phyloP scores from a whole-genome alignment of 2,113 vertebrate genomes.

The Saguinus imperator region DNA sequence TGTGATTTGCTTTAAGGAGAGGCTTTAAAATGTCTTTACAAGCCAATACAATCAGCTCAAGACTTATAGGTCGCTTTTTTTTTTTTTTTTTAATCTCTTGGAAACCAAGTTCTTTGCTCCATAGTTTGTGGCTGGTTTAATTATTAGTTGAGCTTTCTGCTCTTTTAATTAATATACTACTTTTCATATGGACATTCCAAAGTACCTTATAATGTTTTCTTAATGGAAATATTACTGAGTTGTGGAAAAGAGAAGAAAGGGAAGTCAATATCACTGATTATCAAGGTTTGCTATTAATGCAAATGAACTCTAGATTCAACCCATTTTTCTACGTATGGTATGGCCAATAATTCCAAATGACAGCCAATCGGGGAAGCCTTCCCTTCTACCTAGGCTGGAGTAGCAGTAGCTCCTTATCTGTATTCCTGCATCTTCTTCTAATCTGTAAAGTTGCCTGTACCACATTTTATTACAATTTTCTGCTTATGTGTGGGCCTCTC shows the following conservation, averaged over 20 bases:
- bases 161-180: constrained; percentile 56
- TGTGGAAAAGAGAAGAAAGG: background rate
- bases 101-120: constrained; percentile 18
- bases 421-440: background rate
- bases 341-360: background rate
- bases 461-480: background rate
- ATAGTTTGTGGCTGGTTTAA: constrained; percentile 34
- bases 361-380: background rate
- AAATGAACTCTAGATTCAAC: background rate
- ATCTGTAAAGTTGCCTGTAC: background rate
- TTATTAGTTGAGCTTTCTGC: constrained; percentile 38
- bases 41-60: background rate
- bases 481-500: background rate
- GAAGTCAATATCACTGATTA: background rate
- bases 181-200: constrained; percentile 42
- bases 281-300: background rate
- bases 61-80: background rate
- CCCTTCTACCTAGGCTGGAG: rapidly evolving
- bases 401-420: background rate
- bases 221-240: constrained; percentile 2
- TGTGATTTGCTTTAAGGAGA: background rate
- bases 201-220: constrained; percentile 1
- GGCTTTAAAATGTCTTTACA: background rate
- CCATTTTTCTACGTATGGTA: background rate
- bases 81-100: background rate